Evolutionary conservation across 1,140 invertebrate genomes (phyloP), one percentile per base, ranked within the genome.

Genomic region (Cheumatopsyche charites): DNA sequence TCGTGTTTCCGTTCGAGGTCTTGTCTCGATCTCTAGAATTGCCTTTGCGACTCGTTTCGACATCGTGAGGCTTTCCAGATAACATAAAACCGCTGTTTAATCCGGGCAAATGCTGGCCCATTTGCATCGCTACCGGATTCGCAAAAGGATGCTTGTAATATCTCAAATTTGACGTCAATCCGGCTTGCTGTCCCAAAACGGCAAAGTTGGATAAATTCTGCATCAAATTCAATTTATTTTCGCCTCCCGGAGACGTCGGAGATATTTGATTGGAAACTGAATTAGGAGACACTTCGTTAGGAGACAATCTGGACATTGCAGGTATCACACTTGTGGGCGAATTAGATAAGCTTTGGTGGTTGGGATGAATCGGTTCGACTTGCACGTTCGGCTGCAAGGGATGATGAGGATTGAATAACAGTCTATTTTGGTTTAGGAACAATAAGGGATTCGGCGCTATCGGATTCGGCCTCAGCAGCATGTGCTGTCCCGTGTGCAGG

Each of bases 381-480:
- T 69, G 70, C 29, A 69, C 17, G 5, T 45, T 19, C 4, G 68
- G 68, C 19, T 71, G 68, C 29, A 71, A 25, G 9, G 62, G 47
- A 47, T 72, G 74, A 70, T 75, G 74, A 1, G 74, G 74, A 62
- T 84, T 82, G 67, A 83, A 85, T 11, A 85, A 55, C n/a, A 84
- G 65, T 63, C 75, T 71, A 4, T 82, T 82, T 68, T 85, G 83
- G 73, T 85, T 85, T 68, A 85, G 73, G 76, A 85, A 85, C 80
- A 85, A 80, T 45, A 85, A 67, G 4, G 83, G 83, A 70, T 84
- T 85, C n/a, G 83, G 82, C 5, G 82, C 81, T 26, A 85, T 83
- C 0, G 83, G 83, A 63, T 81, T 84, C 0, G 83, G 83, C 66
- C 83, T 74, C 9, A 85, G 61, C 0, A 85, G 75, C 5, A 85